Conservation (phyloP, 2,888 invertebrate genomes). For the Tridacna gigas region DNA sequence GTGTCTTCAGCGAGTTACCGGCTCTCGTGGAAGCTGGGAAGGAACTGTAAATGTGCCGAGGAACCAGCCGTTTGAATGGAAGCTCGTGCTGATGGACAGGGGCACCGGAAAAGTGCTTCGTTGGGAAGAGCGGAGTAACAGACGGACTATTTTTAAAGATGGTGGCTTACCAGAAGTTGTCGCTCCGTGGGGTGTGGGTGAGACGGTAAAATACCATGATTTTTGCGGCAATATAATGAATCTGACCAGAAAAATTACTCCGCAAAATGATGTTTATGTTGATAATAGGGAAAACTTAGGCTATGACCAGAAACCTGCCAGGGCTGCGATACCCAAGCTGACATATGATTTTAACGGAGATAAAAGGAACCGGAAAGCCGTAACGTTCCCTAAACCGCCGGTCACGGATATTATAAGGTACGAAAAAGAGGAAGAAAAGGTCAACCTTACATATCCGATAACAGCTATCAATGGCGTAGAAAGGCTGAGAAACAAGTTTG, state of each 20-base stretch:
- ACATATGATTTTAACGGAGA: no score
- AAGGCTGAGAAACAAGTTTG: no score
- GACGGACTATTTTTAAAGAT: not conserved
- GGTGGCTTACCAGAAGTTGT: not conserved
- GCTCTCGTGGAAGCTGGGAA: not conserved
- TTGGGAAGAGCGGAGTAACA: not conserved
- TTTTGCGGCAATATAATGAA: no score
- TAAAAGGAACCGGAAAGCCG: not conserved
- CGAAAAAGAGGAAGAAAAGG: not conserved
- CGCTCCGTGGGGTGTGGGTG: not conserved
- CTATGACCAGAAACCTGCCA: no score
- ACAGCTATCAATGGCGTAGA: no score
- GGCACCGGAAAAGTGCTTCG: not conserved
- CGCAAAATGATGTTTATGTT: no score
- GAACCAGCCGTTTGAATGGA: not conserved
- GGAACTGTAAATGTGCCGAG: not conserved
- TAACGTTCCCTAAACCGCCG: not conserved
- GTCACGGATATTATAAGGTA: slow-evolving; percentile 3
- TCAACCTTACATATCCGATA: no score
- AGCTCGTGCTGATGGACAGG: not conserved
- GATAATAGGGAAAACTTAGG: no score
- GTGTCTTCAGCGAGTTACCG: not conserved
- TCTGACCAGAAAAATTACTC: no score
- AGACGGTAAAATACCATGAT: not conserved
- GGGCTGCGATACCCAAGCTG: no score